Conservation (phyloP, 1,140 invertebrate genomes). For the Theocolax elegans region DNA sequence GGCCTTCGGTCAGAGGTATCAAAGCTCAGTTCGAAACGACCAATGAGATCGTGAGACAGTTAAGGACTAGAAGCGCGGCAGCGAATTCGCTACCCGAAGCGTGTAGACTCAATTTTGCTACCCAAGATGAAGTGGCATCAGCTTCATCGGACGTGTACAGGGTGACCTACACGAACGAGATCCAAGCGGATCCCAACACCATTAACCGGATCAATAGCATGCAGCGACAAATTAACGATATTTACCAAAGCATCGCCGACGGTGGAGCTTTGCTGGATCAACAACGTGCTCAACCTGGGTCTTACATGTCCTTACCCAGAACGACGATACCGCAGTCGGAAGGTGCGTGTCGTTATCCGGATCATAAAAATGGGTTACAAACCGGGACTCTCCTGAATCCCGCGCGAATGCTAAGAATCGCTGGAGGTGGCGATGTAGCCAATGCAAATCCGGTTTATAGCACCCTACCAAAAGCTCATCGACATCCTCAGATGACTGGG, state of each 20-base stretch:
- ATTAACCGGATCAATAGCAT: slow-evolving; percentile 63
- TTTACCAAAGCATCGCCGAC: slow-evolving; percentile 64
- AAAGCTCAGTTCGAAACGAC: slow-evolving; percentile 80
- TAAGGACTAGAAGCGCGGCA: slow-evolving; percentile 70
- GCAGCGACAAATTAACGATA: slow-evolving; percentile 62
- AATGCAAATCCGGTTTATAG: slow-evolving; percentile 42
- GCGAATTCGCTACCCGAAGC: slow-evolving; percentile 46
- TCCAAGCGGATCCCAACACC: slow-evolving; percentile 50
- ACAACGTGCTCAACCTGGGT: slow-evolving; percentile 36
- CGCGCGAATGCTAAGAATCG: slow-evolving; percentile 52
- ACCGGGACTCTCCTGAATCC: slow-evolving; percentile 19
- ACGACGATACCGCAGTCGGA: neutral
- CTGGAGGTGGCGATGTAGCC: slow-evolving; percentile 45
- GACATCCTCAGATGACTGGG: slow-evolving; percentile 47
- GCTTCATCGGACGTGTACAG: slow-evolving; percentile 27
- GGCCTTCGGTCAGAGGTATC: slow-evolving; percentile 84
- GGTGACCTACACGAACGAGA: slow-evolving; percentile 32
- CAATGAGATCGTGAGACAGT: slow-evolving; percentile 82
- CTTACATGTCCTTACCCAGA: slow-evolving; percentile 54
- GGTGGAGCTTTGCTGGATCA: slow-evolving; percentile 36
- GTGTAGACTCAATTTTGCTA: slow-evolving; percentile 56
- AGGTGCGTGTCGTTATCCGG: neutral
- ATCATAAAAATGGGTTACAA: slow-evolving; percentile 7
- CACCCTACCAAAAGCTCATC: slow-evolving; percentile 48
- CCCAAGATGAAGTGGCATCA: slow-evolving; percentile 54